Evolutionary conservation across 37 sponge, comb jelly and placozoan genomes (phyloP).

Genomic region (Bolinopsis microptera): DNA sequence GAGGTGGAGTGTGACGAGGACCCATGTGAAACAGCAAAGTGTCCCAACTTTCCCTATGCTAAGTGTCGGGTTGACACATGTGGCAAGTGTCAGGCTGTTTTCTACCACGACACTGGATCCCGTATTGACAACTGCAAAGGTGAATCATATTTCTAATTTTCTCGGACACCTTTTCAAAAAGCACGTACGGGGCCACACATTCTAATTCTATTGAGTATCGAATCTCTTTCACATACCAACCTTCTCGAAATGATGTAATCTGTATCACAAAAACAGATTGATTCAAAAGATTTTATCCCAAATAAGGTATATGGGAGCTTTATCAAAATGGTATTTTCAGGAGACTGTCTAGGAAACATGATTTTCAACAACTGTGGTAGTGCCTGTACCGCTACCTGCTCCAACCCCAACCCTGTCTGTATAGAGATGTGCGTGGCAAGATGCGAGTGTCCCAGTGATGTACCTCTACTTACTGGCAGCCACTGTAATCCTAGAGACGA

Average conservation of each 20-base stretch:
- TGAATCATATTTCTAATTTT: too few species aligned
- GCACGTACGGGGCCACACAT: too few species aligned
- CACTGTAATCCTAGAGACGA: background rate
- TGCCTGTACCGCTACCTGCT: conserved; percentile 63
- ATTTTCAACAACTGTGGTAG: background rate
- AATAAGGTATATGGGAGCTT: too few species aligned
- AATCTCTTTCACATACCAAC: too few species aligned
- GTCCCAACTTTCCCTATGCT: conserved; percentile 34
- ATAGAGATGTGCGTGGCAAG: background rate
- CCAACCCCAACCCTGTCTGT: background rate
- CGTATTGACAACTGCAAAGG: conserved; percentile 53
- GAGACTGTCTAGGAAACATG: background rate
- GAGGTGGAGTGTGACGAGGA: background rate
- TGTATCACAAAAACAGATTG: too few species aligned
- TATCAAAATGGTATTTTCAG: too few species aligned
- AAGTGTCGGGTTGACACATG: background rate
- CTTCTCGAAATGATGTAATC: too few species aligned
- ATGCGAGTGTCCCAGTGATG: background rate
- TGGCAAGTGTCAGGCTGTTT: background rate
- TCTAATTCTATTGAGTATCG: too few species aligned
- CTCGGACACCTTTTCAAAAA: too few species aligned
- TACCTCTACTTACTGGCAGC: background rate
- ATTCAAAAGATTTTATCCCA: too few species aligned
- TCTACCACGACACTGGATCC: background rate
- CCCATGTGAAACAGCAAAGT: background rate